A percentile compares a stretch with the other conserved stretches of the same genome.
Evolutionary conservation across 1,140 invertebrate genomes (phyloP).

Genomic region (Andrena cerasifolii): DNA sequence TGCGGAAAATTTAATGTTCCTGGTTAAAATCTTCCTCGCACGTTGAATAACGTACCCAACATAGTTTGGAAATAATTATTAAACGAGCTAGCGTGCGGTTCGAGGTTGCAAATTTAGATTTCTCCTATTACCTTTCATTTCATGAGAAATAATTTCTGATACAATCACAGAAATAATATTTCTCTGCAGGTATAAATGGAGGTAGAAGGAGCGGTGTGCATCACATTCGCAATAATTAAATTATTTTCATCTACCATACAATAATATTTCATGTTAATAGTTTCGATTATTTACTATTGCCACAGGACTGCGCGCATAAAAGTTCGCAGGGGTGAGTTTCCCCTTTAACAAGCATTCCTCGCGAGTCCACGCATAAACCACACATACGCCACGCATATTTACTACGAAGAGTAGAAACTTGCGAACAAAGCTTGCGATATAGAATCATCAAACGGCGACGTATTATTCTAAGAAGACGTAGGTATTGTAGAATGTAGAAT

Average conservation of each 20-base stretch:
- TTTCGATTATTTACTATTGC: too few relatives aligned
- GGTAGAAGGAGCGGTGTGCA: too few relatives aligned
- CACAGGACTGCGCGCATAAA: background rate
- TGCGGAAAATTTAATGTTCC: background rate
- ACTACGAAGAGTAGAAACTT: conserved; percentile 19
- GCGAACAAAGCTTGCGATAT: conserved; percentile 30
- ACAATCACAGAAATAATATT: too few relatives aligned
- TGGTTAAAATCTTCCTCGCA: background rate
- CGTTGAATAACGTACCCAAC: background rate
- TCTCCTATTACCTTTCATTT: too few relatives aligned
- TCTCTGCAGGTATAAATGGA: too few relatives aligned
- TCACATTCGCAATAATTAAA: too few relatives aligned
- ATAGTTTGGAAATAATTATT: background rate
- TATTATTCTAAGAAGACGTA: background rate
- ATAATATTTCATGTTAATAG: background rate
- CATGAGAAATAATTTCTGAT: too few relatives aligned
- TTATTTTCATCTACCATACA: background rate
- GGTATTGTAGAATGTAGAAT: conserved; percentile 11
- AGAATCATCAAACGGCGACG: background rate
- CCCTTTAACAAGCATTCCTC: background rate
- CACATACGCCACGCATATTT: conserved; percentile 1
- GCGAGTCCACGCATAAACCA: conserved; percentile 12
- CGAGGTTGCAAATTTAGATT: too few relatives aligned
- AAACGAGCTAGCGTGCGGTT: too few relatives aligned
- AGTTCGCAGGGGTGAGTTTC: background rate